These are phyloP conservation scores for Apogon talboti DNA, from an alignment of 2,797 vertebrate species.

Conservation along the genomic window DNA sequence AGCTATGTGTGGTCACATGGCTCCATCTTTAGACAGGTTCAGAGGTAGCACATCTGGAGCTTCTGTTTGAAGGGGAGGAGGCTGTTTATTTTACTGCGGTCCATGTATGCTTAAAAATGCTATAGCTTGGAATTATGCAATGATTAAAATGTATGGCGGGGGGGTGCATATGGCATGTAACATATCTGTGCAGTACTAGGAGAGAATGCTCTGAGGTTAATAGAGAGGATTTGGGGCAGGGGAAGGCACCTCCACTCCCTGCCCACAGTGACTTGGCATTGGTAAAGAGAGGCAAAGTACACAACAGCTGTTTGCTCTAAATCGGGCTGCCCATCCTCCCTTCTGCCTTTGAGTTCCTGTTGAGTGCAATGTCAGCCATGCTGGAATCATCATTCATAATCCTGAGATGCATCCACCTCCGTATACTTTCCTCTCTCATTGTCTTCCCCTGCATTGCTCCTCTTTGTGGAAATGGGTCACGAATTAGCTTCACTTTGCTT, in stretches of 20 bases:
- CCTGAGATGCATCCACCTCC: constrained; percentile 42
- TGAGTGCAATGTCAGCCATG: constrained; percentile 80
- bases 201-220: background rate
- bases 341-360: constrained; percentile 79
- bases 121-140: constrained; percentile 7
- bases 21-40: constrained; percentile 4
- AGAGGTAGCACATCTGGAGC: constrained; percentile 43
- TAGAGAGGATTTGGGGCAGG: constrained; percentile 9
- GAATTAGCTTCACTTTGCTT: background rate
- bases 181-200: too few species aligned
- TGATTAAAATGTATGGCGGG: background rate
- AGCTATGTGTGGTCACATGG: constrained; percentile 25
- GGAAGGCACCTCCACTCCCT: constrained; percentile 71
- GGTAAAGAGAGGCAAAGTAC: constrained; percentile 64
- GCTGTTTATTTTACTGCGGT: background rate
- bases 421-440: constrained; percentile 3
- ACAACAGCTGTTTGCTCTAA: constrained; percentile 82
- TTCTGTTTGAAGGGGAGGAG: constrained; percentile 8
- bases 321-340: constrained; percentile 73
- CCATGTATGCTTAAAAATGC: background rate
- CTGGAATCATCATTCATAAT: constrained; percentile 77
- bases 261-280: constrained; percentile 79
- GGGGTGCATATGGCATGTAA: too few species aligned
- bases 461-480: constrained; percentile 13
- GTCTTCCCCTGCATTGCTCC: background rate